These are phyloP conservation scores for Drosophila melanosoma DNA, from an alignment of 2,888 invertebrate species.

Conservation along the genomic window DNA sequence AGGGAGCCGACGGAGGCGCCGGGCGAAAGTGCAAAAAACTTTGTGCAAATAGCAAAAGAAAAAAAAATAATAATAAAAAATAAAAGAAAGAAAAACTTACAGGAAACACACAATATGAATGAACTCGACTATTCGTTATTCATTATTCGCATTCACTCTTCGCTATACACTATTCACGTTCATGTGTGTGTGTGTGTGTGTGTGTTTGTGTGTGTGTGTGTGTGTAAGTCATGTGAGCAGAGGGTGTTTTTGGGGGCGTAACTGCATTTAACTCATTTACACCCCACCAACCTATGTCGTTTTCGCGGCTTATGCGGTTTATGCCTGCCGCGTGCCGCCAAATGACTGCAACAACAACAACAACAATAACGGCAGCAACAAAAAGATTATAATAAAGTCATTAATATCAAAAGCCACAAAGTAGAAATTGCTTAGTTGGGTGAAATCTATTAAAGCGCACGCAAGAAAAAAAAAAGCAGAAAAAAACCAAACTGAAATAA, in stretches of 20 bases:
- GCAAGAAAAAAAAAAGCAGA: not conserved
- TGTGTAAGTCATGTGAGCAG: slow-evolving; percentile 19
- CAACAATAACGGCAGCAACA: not conserved
- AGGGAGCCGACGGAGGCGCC: not conserved
- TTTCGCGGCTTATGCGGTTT: slow-evolving; percentile 32
- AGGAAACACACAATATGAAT: slow-evolving; percentile 54
- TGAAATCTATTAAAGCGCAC: slow-evolving; percentile 26
- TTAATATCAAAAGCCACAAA: slow-evolving; percentile 31
- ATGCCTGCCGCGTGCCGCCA: slow-evolving; percentile 43
- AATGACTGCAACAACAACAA: slow-evolving; percentile 25
- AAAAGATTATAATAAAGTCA: slow-evolving; percentile 45
- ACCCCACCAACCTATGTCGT: not conserved
- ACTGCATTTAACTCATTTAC: slow-evolving; percentile 33
- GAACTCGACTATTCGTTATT: slow-evolving; percentile 35
- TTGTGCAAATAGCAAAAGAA: slow-evolving; percentile 12
- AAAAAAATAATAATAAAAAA: slow-evolving; percentile 25
- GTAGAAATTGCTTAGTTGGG: slow-evolving; percentile 16
- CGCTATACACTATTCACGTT: slow-evolving; percentile 24
- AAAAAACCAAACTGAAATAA: not conserved
- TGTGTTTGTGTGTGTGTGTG: not conserved
- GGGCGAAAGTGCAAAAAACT: slow-evolving; percentile 31
- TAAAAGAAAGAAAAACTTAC: slow-evolving; percentile 48
- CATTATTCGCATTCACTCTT: slow-evolving; percentile 5
- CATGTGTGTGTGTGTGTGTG: slow-evolving; percentile 5
- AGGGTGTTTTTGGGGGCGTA: slow-evolving; percentile 1